Evolutionary conservation across 1,140 invertebrate species (phyloP), one percentile per base, ranked within the genome.

Genomic region (Planococcus citri): DNA sequence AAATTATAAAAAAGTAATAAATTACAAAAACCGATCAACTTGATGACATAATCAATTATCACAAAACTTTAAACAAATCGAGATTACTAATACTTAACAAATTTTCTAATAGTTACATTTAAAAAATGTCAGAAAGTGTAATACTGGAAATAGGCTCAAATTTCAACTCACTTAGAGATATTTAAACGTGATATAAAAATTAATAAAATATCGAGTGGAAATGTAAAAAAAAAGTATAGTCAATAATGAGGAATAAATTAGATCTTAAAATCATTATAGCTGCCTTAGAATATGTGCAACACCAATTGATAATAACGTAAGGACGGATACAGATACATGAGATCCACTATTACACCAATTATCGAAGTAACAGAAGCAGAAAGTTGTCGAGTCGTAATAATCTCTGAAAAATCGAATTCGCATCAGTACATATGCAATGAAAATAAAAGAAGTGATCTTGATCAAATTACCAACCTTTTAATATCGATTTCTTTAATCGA

Each of bases 281-380:
- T 14, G 6, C 17, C 41, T 20, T 20, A 14, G 17, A 17, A 51
- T 3, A 51, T 17, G n/a, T 9, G 17, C 17, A 14, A 51, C 41
- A 51, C 6, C 10, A 9, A 20, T 17, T 51, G 41, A 51, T 51
- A 51, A 2, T 9, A 51, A 51, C 4, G 41, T 51, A 20, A 51
- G n/a, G 10, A 51, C n/a, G 17, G 41, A 51, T 20, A 51, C 17
- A 3, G 41, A 51, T 51, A 25, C 25, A 64, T 64, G 60, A 64
- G 60, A 64, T 64, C 60, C 60, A 64, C 60, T 64, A 75, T 95
- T 95, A 78, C 93, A 95, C 74, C 91, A 84, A 75, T 95, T 87
- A 77, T 94, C 91, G 71, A 94, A 88, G 75, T 91, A 92, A 76
- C 93, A 95, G 75, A 95, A 93, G 77, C 93, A 95, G 84, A 88